Evolutionary conservation across 1,140 invertebrate species (phyloP).

Genomic region (Pantala flavescens): DNA sequence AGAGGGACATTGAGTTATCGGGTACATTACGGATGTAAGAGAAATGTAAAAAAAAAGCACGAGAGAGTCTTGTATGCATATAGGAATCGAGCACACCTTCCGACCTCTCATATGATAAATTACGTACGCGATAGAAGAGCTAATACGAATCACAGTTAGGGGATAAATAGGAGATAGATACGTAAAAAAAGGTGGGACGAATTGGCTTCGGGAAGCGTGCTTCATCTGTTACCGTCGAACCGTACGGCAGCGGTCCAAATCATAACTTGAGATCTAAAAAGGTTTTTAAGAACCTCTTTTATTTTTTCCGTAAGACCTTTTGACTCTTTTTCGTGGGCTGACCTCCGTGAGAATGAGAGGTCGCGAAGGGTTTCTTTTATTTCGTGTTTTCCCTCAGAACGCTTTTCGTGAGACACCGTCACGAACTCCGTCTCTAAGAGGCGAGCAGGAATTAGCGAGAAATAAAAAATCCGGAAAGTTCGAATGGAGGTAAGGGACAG

Average conservation of each 20-base stretch:
- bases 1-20: too few species aligned
- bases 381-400: background rate
- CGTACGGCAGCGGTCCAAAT: background rate
- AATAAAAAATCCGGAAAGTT: background rate
- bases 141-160: too few species aligned
- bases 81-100: too few species aligned
- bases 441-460: background rate
- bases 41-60: too few species aligned
- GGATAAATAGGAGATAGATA: too few species aligned
- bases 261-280: constrained; percentile 3
- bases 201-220: background rate
- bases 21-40: too few species aligned
- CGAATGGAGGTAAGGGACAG: background rate
- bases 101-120: too few species aligned
- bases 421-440: background rate
- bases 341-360: background rate
- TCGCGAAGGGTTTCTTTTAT: background rate
- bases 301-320: constrained; percentile 3
- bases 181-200: background rate
- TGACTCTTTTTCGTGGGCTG: background rate
- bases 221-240: background rate
- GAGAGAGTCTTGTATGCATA: too few species aligned
- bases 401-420: background rate
- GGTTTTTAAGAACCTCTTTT: constrained; percentile 3
- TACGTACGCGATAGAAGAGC: too few species aligned